A percentile compares a stretch with the other conserved stretches of the same genome.
phyloP scores from a whole-genome alignment of 2,113 vertebrate species.

The Pelodiscus sinensis region DNA sequence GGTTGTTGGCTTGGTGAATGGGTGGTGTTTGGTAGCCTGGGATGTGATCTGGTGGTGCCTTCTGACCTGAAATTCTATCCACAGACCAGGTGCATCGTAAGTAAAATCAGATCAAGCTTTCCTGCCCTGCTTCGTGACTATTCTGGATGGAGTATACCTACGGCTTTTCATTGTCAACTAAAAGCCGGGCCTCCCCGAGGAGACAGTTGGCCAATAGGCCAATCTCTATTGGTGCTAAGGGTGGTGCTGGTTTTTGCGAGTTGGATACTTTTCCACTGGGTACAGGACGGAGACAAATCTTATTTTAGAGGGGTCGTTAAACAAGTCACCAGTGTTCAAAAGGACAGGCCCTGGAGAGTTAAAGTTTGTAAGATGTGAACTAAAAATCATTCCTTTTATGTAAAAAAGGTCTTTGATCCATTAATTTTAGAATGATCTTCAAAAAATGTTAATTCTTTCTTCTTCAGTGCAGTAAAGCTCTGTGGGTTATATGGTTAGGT shows the following conservation, averaged over 20 bases:
- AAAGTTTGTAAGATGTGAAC: neutral
- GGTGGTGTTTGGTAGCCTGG: neutral
- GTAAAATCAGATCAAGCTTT: neutral
- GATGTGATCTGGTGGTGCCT: neutral
- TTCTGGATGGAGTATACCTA: accelerated
- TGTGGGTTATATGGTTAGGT: neutral
- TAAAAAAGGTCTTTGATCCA: neutral
- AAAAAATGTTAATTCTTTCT: neutral
- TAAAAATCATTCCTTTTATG: neutral
- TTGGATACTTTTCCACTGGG: neutral
- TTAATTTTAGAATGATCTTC: neutral
- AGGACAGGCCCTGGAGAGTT: neutral
- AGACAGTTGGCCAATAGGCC: neutral
- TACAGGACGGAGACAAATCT: neutral
- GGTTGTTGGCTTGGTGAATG: neutral
- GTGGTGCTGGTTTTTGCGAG: accelerated
- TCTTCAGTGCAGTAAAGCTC: neutral
- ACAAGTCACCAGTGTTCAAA: accelerated
- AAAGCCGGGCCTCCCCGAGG: neutral
- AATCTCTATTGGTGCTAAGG: accelerated
- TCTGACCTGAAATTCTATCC: neutral
- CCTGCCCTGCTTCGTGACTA: neutral
- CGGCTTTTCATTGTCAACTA: accelerated
- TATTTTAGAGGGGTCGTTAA: neutral
- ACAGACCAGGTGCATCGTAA: neutral